Evolutionary conservation across 2,113 vertebrate genomes (phyloP), one percentile per base, ranked within the genome.

Genomic region (Nyctereutes procyonoides): DNA sequence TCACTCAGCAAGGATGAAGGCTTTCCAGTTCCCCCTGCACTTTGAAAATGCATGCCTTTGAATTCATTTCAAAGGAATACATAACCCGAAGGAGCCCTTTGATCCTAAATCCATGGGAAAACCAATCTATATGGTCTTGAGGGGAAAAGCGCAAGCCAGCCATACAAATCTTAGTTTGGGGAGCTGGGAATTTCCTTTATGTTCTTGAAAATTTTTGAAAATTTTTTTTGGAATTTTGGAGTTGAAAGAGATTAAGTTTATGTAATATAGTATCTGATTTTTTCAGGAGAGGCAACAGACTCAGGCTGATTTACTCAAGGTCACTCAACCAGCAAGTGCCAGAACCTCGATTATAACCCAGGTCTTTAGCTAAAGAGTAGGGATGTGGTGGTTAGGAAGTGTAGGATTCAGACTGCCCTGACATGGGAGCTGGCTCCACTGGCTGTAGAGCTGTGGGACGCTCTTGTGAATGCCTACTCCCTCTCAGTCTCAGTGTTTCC

Each of bases 11-110:
- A 92, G 73, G 95, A 90, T 55, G 77, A 96, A 94, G 88, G 35
- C 90, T 88, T 95, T 91, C 60, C 82, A 94, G 60, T 53, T 56
- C 65, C 93, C 82, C 43, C 58, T 60, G 51, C 38, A 67, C 48
- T 93, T 87, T 87, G 87, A 69, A 90, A 95, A 83, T 7, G 24
- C 74, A 35, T 74, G 84, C 88, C 92, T 98, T 98, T 97, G 97
- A 98, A 96, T 96, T 69, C 32, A n/a, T 98, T 97, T 98, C 97
- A 98, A 98, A 98, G 91, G 73, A 95, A 93, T 84, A 82, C 43
- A 84, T 77, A 96, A 95, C 85, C 73, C 62, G 1, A 96, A 97
- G 95, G 73, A 97, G 83, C 65, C 93, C 93, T 98, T 98, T 98
- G 94, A 98, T 98, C 85, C 88, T 51, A 95, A 94, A 97, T 88